Evolutionary conservation across 1,140 invertebrate genomes (phyloP).

Genomic region (Dendroctonus ponderosae): DNA sequence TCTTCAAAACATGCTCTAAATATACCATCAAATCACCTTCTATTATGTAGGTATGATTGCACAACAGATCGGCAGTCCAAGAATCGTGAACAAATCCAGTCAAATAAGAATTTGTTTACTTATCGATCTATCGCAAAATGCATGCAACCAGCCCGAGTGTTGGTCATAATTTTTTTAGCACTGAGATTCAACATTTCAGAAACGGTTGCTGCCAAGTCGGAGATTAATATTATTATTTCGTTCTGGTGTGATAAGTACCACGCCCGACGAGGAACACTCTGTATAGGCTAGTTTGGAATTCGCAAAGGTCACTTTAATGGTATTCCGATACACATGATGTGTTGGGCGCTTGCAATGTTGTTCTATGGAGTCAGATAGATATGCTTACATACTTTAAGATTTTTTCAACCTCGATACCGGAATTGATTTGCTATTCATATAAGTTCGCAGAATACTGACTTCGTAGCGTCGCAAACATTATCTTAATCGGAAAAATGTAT

Average conservation of each 20-base stretch:
- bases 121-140: slow-evolving; percentile 28
- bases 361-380: slow-evolving; percentile 14
- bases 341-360: slow-evolving; percentile 17
- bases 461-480: background rate
- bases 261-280: slow-evolving; percentile 33
- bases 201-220: slow-evolving; percentile 29
- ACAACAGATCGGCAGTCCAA: too few species aligned
- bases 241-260: slow-evolving; percentile 36
- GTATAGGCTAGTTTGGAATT: slow-evolving; percentile 36
- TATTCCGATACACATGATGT: slow-evolving; percentile 34
- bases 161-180: slow-evolving; percentile 20
- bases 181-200: slow-evolving; percentile 25
- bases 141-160: slow-evolving; percentile 24
- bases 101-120: slow-evolving; percentile 27
- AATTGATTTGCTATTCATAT: background rate
- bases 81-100: slow-evolving; percentile 1
- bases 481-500: background rate
- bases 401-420: slow-evolving; percentile 5
- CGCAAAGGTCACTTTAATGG: slow-evolving; percentile 33
- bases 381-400: slow-evolving; percentile 14
- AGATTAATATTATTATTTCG: slow-evolving; percentile 35
- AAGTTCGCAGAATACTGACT: background rate
- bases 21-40: too few species aligned
- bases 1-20: too few species aligned
- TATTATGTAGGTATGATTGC: too few species aligned